Evolutionary conservation across 1,140 invertebrate species (phyloP).

Genomic region (Eupristina koningsbergeri): DNA sequence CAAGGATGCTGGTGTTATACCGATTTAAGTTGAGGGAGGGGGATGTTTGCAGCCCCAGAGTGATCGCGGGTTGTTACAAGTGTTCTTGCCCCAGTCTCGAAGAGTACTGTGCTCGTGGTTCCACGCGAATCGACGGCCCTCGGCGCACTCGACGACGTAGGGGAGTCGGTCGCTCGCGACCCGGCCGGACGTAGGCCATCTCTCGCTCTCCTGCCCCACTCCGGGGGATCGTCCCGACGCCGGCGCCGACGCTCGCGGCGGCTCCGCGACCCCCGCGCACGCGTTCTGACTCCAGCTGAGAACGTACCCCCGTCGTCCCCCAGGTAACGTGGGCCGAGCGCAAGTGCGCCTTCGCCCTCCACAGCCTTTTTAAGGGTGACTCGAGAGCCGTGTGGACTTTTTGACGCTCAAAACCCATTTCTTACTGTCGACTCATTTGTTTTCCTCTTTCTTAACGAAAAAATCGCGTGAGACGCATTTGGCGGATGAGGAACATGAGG

Average conservation of each 20-base stretch:
- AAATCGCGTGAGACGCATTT: too few relatives aligned
- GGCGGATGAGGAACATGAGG: too few relatives aligned
- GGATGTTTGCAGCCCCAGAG: too few relatives aligned
- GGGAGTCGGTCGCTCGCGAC: background rate
- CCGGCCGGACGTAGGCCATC: slow-evolving; percentile 37
- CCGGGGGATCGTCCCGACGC: background rate
- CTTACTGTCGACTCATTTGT: background rate
- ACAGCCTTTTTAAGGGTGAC: background rate
- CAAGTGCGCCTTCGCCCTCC: background rate
- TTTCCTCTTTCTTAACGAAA: too few relatives aligned
- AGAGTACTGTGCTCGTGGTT: background rate
- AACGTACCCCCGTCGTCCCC: background rate
- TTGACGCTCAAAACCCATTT: background rate
- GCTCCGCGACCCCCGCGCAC: background rate
- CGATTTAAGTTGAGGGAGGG: too few relatives aligned
- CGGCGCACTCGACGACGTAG: slow-evolving; percentile 33
- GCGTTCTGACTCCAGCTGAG: background rate
- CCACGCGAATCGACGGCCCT: slow-evolving; percentile 35
- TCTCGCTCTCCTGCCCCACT: slow-evolving; percentile 12
- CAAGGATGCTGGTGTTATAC: too few relatives aligned
- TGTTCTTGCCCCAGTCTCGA: background rate
- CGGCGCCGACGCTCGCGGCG: background rate
- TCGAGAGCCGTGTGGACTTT: background rate
- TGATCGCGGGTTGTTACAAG: too few relatives aligned
- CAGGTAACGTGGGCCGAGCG: background rate